Base-by-base conservation (phyloP, 2,888 invertebrate species). In the Pteria penguin region DNA sequence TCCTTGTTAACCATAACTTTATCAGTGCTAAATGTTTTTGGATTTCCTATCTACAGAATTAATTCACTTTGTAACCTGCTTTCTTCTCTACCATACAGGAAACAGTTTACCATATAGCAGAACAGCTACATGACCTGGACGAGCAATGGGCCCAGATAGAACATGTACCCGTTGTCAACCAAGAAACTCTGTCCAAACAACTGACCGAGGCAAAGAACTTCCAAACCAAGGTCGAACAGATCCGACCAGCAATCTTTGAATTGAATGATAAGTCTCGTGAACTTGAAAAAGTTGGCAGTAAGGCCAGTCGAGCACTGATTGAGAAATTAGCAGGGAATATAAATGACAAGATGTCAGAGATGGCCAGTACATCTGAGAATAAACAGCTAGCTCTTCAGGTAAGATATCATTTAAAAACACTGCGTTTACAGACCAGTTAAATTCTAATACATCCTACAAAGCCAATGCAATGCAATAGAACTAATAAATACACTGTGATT, bases 131-230 rank as follows among this genome's bases (percentile, higher is more conserved):
- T 32, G 94, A 94, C 86, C 95, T 97, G 83, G 94, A 94, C n/a
- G 96, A 96, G 80, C 96, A 97, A 85, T 95, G 96, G 0, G 95
- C 96, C 33, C 94, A 95, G 4, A 95, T 96, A 26, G 93, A 97
- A 81, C 96, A 96, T 71, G 96, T 95, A 3, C 93, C 97, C n/a
- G 95, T 96, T 86, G 95, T 95, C 88, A 96, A 96, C 85, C 94
- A 97, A 72, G 96, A 97, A 92, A 96, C 96, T 91, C 94, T 97
- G 82, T 94, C 95, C 63, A 95, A 96, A 88, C 96, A 96, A 69
- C 93, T 95, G n/a, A 65, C 75, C 33, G 78, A 73, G 14, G 86
- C 86, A 24, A 86, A 86, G 85, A 87, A 27, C 32, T 29, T 24
- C 18, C 1, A 29, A 4, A 0, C 82, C 45, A 80, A 83, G 66